phyloP scores from a whole-genome alignment of 2,797 vertebrate species.

The Okamejei kenojei region DNA sequence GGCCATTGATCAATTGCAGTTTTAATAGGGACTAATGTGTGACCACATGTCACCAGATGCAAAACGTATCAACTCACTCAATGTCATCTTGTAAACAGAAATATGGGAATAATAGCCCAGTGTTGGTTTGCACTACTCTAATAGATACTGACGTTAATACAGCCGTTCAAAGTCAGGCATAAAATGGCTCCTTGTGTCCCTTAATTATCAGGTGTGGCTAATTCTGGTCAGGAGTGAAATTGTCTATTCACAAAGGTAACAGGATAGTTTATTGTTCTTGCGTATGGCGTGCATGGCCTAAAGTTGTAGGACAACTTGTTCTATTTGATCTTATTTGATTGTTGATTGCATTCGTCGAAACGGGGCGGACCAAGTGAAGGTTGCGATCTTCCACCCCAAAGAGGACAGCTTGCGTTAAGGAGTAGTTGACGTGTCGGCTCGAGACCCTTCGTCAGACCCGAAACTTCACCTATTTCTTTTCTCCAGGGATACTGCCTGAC shows the following conservation, averaged over 20 bases:
- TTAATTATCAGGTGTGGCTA: not conserved
- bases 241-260: not conserved
- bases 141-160: not conserved
- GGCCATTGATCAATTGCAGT: not conserved
- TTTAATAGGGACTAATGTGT: slow-evolving; percentile 15
- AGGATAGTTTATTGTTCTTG: too few relatives aligned
- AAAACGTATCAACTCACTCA: not conserved
- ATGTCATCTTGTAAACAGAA: not conserved
- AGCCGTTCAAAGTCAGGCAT: not conserved
- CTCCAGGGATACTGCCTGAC: too few relatives aligned
- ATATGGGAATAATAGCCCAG: not conserved
- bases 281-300: too few relatives aligned
- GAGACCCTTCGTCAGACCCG: too few relatives aligned
- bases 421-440: too few relatives aligned
- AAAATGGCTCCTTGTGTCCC: not conserved
- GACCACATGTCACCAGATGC: not conserved
- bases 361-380: too few relatives aligned
- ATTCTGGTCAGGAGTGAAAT: not conserved
- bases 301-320: too few relatives aligned
- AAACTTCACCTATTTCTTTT: too few relatives aligned
- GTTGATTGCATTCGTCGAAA: too few relatives aligned
- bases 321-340: too few relatives aligned
- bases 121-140: not conserved
- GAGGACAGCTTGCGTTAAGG: too few relatives aligned
- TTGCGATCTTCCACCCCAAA: too few relatives aligned